Evolutionary conservation across 1,140 invertebrate species (phyloP).

Genomic region (Drosophila obscura): DNA sequence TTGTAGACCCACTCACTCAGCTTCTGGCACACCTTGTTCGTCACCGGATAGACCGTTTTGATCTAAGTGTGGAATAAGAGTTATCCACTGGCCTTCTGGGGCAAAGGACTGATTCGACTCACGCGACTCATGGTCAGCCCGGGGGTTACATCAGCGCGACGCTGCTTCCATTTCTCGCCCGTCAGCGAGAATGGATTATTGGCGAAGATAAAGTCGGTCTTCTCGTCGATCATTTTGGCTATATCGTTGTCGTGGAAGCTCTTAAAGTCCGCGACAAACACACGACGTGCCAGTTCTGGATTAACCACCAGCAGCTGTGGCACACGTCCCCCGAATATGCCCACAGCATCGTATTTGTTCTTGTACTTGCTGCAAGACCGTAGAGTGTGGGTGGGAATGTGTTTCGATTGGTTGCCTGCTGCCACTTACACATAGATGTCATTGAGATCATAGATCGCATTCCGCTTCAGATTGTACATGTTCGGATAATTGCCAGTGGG

Average conservation of each 20-base stretch:
- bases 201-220: slow-evolving; percentile 84
- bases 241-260: slow-evolving; percentile 83
- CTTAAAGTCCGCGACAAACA: slow-evolving; percentile 85
- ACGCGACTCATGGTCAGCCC: slow-evolving; percentile 84
- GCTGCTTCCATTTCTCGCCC: slow-evolving; percentile 86
- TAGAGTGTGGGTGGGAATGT: no score
- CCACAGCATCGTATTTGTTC: slow-evolving; percentile 67
- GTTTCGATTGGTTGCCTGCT: not conserved
- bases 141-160: slow-evolving; percentile 85
- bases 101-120: slow-evolving; percentile 7
- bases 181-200: slow-evolving; percentile 84
- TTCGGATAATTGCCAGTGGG: slow-evolving; percentile 74
- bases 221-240: slow-evolving; percentile 63
- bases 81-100: not conserved
- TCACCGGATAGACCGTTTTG: slow-evolving; percentile 75
- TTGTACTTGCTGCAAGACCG: slow-evolving; percentile 54
- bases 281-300: slow-evolving; percentile 84
- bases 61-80: slow-evolving; percentile 36
- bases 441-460: slow-evolving; percentile 56
- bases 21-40: slow-evolving; percentile 65
- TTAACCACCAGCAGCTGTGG: slow-evolving; percentile 84
- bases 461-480: slow-evolving; percentile 53
- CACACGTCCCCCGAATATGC: slow-evolving; percentile 54
- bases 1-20: slow-evolving; percentile 59
- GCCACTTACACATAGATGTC: slow-evolving; percentile 63